These are phyloP conservation scores for Metallyticus violacea DNA, from an alignment of 2,888 invertebrate species.

Conservation along the genomic window DNA sequence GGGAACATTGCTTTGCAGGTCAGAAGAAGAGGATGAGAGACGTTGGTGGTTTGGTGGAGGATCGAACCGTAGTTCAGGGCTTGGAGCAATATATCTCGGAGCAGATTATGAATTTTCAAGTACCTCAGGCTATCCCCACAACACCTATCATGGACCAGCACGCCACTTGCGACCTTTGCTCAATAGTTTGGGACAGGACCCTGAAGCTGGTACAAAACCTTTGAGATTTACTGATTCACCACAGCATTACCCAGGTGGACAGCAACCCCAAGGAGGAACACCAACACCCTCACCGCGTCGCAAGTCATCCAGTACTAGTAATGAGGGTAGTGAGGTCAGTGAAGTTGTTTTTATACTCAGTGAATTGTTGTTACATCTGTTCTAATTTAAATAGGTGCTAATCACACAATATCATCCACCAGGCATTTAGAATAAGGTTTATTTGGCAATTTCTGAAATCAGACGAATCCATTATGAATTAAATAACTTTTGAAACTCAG, in stretches of 20 bases:
- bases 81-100: constrained; percentile 40
- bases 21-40: constrained; percentile 33
- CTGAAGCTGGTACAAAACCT: constrained; percentile 49
- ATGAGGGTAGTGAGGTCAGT: constrained; percentile 63
- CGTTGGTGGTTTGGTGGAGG: constrained; percentile 40
- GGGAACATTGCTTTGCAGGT: constrained; percentile 13
- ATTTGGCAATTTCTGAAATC: no score
- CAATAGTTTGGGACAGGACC: constrained; percentile 12
- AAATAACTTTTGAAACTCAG: no score
- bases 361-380: no score
- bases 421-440: no score
- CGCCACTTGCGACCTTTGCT: constrained; percentile 67
- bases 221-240: constrained; percentile 73
- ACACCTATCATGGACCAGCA: constrained; percentile 88
- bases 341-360: neutral
- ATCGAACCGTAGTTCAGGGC: constrained; percentile 41
- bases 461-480: no score
- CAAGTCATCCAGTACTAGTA: constrained; percentile 66
- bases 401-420: no score
- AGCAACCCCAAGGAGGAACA: constrained; percentile 48
- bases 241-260: constrained; percentile 49
- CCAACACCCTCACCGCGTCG: constrained; percentile 68
- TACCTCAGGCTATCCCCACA: constrained; percentile 65
- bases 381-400: no score
- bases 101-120: constrained; percentile 58